Conservation (phyloP, 1,140 invertebrate species). For the Phymorhynchus buccinoides region DNA sequence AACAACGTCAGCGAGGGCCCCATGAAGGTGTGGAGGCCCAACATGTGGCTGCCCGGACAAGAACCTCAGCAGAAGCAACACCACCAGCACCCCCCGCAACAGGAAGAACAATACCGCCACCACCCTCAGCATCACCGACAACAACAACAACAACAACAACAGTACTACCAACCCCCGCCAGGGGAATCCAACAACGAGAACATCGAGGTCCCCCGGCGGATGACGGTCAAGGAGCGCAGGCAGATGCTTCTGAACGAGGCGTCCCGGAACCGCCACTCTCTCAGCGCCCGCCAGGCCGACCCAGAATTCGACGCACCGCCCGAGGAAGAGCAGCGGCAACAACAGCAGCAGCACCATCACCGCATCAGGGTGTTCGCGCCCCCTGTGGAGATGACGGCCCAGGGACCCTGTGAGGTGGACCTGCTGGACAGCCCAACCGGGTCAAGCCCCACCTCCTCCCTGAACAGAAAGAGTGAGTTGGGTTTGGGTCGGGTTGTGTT, state of each 20-base stretch:
- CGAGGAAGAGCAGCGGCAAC: neutral
- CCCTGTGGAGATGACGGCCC: conserved; percentile 38
- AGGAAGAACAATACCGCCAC: conserved; percentile 41
- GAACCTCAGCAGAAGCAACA: conserved; percentile 11
- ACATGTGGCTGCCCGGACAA: conserved; percentile 39
- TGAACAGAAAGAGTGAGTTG: conserved; percentile 40
- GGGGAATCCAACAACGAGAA: conserved; percentile 20
- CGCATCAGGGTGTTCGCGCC: conserved; percentile 30
- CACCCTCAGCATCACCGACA: conserved; percentile 10
- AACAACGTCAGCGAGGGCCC: conserved; percentile 23
- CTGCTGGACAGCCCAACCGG: conserved; percentile 22
- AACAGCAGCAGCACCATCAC: neutral
- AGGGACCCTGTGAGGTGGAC: conserved; percentile 18
- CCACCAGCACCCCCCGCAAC: conserved; percentile 1
- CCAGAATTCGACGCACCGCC: neutral
- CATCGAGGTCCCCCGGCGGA: conserved; percentile 32
- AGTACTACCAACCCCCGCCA: conserved; percentile 12
- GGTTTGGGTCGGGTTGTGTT: neutral
- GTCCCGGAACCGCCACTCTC: conserved; percentile 26
- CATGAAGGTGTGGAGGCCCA: conserved; percentile 27
- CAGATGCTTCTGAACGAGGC: conserved; percentile 27
- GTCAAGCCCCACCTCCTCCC: conserved; percentile 37
- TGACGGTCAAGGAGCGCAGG: conserved; percentile 31
- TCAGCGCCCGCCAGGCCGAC: conserved; percentile 26
- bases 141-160: conserved; percentile 18